Percentiles rank a stretch among this genome's conserved stretches.
Conservation (phyloP, 2,888 invertebrate genomes). For the Temnothorax unifasciatus region DNA sequence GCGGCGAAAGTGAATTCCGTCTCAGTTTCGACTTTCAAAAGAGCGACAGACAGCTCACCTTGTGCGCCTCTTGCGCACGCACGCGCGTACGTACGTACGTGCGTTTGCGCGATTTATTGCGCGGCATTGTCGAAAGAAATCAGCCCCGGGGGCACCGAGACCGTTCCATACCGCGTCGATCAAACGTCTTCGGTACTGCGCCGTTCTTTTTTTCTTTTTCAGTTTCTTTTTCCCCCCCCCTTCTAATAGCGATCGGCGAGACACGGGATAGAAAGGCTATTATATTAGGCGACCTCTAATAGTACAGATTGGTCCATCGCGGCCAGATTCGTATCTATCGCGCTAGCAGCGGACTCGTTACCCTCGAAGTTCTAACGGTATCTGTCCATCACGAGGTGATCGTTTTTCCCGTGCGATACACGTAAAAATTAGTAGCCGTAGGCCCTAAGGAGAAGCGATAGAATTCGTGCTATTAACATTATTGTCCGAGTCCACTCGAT, state of each 20-base stretch:
- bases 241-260: background rate
- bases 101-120: constrained; percentile 50
- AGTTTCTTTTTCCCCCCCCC: background rate
- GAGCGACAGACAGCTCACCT: constrained; percentile 43
- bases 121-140: constrained; percentile 61
- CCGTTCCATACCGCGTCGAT: constrained; percentile 13
- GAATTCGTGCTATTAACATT: constrained; percentile 13
- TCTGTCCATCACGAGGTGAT: constrained; percentile 61
- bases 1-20: constrained; percentile 79
- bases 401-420: constrained; percentile 24
- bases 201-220: background rate
- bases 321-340: constrained; percentile 68
- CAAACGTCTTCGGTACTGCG: constrained; percentile 45
- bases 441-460: constrained; percentile 1
- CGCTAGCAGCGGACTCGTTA: constrained; percentile 61
- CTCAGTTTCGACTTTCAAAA: constrained; percentile 73
- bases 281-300: constrained; percentile 71
- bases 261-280: constrained; percentile 67
- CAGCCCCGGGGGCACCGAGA: constrained; percentile 28
- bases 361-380: constrained; percentile 73
- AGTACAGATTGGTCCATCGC: constrained; percentile 62
- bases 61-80: constrained; percentile 49
- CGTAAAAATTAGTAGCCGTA: background rate
- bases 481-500: background rate
- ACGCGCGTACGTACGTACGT: constrained; percentile 32